Conservation (phyloP, 2,797 vertebrate genomes). For the Crocodylus rhombifer region DNA sequence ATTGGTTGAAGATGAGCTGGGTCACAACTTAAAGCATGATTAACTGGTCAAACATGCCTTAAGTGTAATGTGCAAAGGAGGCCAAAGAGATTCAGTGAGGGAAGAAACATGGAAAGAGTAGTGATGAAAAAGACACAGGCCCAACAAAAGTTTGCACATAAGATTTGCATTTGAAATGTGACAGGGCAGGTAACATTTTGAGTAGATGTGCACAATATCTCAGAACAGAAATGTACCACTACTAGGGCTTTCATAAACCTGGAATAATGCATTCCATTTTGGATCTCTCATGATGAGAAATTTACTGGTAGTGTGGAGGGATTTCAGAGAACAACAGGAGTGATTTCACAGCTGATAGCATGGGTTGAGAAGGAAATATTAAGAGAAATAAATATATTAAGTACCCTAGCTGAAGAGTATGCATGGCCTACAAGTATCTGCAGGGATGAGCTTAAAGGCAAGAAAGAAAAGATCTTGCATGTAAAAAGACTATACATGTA, state of each 20-base stretch:
- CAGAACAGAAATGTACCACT: neutral
- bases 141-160: neutral
- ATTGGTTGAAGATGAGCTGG: too few relatives aligned
- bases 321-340: neutral
- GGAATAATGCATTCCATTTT: neutral
- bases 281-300: neutral
- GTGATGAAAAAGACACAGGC: neutral
- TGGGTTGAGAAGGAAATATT: neutral
- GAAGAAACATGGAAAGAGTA: neutral
- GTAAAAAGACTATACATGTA: neutral
- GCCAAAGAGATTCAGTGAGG: neutral
- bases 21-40: too few relatives aligned
- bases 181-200: neutral
- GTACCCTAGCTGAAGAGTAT: neutral
- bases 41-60: too few relatives aligned
- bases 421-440: neutral
- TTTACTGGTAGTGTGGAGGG: neutral
- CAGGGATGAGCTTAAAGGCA: neutral
- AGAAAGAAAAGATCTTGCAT: neutral
- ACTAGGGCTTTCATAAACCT: neutral
- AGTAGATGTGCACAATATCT: neutral
- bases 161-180: neutral
- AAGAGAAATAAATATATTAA: neutral
- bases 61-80: too few relatives aligned
- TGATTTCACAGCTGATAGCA: neutral